Evolutionary conservation across 2,113 vertebrate genomes (phyloP), one percentile per base, ranked within the genome.

Genomic region (Vireo altiloquus): DNA sequence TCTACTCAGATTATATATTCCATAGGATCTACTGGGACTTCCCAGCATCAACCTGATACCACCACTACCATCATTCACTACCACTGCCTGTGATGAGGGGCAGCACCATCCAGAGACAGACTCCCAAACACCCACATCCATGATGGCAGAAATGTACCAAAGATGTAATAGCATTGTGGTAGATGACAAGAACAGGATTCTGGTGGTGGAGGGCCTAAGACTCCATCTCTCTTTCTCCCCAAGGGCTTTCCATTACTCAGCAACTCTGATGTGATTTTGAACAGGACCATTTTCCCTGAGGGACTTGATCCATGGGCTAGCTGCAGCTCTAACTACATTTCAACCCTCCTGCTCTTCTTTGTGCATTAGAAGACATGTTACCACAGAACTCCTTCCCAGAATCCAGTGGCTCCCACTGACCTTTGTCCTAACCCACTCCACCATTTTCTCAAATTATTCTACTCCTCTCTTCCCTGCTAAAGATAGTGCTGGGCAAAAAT

Each of bases 201-300:
- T 27, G 20, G 19, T 11, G 2, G 47, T 16, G 40, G 20, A 53
- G 11, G 4, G 19, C 0, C 0, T 72, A 68, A 57, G n/a, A 14
- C 5, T 50, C 40, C 31, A 16, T 21, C 27, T 42, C 47, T 59
- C 16, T n/a, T 71, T 46, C 64, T 90, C 40, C 37, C 27, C 65
- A n/a, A 56, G 44, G 21, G 18, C n/a, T 47, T 68, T 4, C n/a
- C 53, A 24, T 27, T 56, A 72, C 15, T 42, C 33, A 61, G 35
- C 5, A 37, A 11, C 21, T 54, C 50, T 33, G 24, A 35, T 25
- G 13, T 27, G 42, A 33, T 60, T 85, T 88, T 64, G 40, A 30
- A 81, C 25, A 70, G 56, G 35, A 46, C 17, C 25, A 13, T 59
- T 23, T 75, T 33, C 31, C 46, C 27, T 70, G 35, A 17, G 18